These are phyloP conservation scores for Uria aalge DNA, from an alignment of 2,113 vertebrate species.

Conservation along the genomic window DNA sequence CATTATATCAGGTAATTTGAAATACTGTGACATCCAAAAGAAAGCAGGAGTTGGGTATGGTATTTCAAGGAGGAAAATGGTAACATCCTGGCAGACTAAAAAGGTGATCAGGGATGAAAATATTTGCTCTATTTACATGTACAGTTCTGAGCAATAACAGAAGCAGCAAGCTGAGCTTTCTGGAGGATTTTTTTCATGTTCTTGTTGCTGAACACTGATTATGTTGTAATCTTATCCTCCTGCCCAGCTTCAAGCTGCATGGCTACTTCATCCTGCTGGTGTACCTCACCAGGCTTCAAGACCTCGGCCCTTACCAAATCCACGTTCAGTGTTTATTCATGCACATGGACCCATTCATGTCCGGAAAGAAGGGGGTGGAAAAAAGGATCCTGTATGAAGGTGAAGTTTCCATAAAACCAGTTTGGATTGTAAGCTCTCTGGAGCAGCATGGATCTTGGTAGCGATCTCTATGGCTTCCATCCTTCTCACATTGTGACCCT, in stretches of 20 bases:
- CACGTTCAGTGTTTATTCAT: not conserved
- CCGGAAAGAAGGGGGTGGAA: not conserved
- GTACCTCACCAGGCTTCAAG: not conserved
- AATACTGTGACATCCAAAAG: not conserved
- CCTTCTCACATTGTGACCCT: not conserved
- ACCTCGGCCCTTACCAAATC: not conserved
- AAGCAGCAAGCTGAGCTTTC: not conserved
- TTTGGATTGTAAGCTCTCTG: not conserved
- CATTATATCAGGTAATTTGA: not conserved
- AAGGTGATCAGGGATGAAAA: not conserved
- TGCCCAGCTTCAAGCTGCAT: not conserved
- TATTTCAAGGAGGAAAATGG: not conserved
- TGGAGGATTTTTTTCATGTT: not conserved
- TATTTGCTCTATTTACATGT: not conserved
- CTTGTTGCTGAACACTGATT: not conserved
- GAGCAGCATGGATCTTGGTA: not conserved
- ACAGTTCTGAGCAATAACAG: not conserved
- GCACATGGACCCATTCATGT: not conserved
- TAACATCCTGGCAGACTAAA: not conserved
- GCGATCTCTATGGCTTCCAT: not conserved
- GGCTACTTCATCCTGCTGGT: not conserved
- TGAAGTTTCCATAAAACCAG: not conserved
- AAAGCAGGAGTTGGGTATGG: not conserved
- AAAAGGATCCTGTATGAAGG: not conserved
- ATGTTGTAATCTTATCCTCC: not conserved